A percentile compares a stretch with the other conserved stretches of the same genome.
phyloP scores from a whole-genome alignment of 2,797 vertebrate genomes.

The Micrastur ruficollis region DNA sequence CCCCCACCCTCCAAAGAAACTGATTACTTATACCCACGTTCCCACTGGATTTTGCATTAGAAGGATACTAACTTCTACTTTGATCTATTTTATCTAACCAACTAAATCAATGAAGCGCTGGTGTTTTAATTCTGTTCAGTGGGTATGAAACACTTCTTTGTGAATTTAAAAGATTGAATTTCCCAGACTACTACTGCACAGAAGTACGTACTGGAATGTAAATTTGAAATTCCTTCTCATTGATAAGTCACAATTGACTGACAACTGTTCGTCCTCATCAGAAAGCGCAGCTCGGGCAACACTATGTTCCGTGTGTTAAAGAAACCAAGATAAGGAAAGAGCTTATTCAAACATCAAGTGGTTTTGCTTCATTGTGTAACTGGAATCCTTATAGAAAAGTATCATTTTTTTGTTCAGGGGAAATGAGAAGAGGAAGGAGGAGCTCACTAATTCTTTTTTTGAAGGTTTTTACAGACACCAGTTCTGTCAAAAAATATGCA shows the following conservation, averaged over 20 bases:
- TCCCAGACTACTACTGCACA: neutral
- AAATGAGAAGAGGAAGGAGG: neutral
- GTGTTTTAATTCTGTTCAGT: neutral
- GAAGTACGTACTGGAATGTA: neutral
- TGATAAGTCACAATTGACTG: neutral
- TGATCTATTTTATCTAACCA: neutral
- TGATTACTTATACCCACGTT: neutral
- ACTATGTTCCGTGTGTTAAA: neutral
- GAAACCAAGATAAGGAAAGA: neutral
- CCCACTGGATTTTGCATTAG: neutral
- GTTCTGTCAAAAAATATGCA: neutral
- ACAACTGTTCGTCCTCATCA: neutral
- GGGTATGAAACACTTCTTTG: neutral
- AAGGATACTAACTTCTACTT: neutral
- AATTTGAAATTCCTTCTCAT: neutral
- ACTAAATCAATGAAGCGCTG: neutral
- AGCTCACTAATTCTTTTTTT: neutral
- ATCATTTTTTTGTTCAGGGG: neutral
- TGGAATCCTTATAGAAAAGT: neutral
- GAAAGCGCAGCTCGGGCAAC: neutral
- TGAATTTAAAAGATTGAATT: neutral
- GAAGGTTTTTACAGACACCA: neutral
- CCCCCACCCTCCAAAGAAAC: neutral
- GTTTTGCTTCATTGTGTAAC: neutral
- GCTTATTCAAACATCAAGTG: neutral